Conservation (phyloP, 2,797 vertebrate species). For the Hephaestus fuliginosus region DNA sequence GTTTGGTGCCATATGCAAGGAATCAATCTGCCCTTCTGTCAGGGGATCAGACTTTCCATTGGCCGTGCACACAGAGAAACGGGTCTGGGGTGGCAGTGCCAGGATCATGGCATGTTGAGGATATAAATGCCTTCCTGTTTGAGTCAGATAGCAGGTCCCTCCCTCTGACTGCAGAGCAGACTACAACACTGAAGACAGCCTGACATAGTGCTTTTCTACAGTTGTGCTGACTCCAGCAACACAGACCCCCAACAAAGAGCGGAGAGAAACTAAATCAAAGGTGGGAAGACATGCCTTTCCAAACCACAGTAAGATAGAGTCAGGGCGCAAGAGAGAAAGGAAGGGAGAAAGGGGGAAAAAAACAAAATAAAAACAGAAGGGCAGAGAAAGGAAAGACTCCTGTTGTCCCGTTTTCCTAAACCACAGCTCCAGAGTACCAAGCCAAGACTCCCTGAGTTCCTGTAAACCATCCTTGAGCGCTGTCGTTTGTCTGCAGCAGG, state of each 20-base stretch:
- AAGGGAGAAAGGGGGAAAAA: constrained; percentile 11
- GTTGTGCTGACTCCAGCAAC: constrained; percentile 73
- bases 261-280: constrained; percentile 67
- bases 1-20: constrained; percentile 61
- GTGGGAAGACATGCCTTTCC: constrained; percentile 51
- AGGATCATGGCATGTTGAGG: constrained; percentile 74
- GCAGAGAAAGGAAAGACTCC: constrained; percentile 71
- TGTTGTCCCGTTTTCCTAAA: constrained; percentile 79
- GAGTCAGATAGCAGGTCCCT: constrained; percentile 74
- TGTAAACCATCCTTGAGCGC: constrained; percentile 66
- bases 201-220: constrained; percentile 55
- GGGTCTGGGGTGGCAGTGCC: constrained; percentile 40
- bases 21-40: constrained; percentile 72
- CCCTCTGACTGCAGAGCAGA: constrained; percentile 49
- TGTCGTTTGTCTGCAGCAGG: constrained; percentile 57
- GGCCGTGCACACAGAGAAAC: constrained; percentile 54
- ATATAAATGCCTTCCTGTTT: constrained; percentile 83
- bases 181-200: constrained; percentile 52
- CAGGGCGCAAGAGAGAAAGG: constrained; percentile 40
- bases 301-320: constrained; percentile 65
- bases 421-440: constrained; percentile 65
- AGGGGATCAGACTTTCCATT: constrained; percentile 78
- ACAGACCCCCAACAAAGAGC: constrained; percentile 56
- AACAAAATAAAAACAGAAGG: constrained; percentile 67
- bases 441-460: constrained; percentile 72